Evolutionary conservation across 2,113 vertebrate genomes (phyloP).

Genomic region (Ursus arctos): DNA sequence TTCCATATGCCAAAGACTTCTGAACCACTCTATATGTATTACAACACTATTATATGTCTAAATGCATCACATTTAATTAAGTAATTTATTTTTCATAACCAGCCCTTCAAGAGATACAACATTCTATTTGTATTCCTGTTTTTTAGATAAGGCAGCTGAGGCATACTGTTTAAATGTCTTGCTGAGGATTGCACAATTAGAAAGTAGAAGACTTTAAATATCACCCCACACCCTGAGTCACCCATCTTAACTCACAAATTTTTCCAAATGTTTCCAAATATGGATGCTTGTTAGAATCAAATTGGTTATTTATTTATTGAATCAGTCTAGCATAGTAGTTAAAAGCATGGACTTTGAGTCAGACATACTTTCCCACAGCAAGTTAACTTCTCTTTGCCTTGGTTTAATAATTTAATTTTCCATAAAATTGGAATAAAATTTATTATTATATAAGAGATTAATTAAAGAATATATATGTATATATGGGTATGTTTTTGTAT

Average conservation of each 20-base stretch:
- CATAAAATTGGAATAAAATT: neutral
- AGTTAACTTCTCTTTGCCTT: constrained; percentile 13
- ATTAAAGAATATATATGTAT: neutral
- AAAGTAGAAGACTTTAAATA: constrained; percentile 21
- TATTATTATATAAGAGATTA: neutral
- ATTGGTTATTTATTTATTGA: neutral
- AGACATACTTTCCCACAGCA: neutral
- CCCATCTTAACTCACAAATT: neutral
- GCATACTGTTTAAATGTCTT: constrained; percentile 2
- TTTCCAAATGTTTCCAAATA: constrained; percentile 2
- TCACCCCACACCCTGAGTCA: neutral
- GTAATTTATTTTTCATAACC: constrained; percentile 15
- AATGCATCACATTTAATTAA: constrained; percentile 12
- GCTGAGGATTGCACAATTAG: neutral
- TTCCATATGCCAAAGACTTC: neutral
- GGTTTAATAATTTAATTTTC: constrained; percentile 56
- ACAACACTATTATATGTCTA: constrained; percentile 25
- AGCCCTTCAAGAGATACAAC: neutral
- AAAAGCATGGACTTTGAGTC: neutral
- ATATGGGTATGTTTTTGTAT: neutral
- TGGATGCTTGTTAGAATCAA: neutral
- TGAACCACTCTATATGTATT: neutral
- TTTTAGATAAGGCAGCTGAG: neutral
- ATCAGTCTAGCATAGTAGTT: neutral
- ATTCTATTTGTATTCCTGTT: neutral